A percentile compares a stretch with the other conserved stretches of the same genome.
phyloP scores from a whole-genome alignment of 2,113 vertebrate species.

The Dryoscopus gambensis region DNA sequence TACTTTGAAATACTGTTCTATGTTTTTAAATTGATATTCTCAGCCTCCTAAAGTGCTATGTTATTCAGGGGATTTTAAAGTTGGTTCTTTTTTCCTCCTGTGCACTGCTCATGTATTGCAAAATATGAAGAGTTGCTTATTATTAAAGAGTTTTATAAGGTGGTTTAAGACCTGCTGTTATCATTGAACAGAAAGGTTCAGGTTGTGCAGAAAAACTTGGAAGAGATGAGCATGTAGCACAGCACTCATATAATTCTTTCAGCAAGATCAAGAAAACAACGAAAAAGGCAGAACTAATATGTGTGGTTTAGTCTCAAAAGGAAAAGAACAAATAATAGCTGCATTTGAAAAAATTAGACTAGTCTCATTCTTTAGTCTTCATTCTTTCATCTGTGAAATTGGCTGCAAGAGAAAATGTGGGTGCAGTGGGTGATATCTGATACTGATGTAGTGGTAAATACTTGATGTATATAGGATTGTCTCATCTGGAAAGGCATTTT shows the following conservation, averaged over 20 bases:
- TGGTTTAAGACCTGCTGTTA: background rate
- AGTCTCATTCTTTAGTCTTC: background rate
- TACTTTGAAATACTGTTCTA: background rate
- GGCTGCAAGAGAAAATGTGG: background rate
- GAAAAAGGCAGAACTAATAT: background rate
- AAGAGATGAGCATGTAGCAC: background rate
- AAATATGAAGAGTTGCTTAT: background rate
- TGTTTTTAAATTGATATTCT: background rate
- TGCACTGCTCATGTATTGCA: background rate
- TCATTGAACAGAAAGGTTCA: background rate
- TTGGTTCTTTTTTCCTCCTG: background rate
- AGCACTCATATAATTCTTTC: background rate
- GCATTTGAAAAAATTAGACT: background rate
- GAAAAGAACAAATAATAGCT: background rate
- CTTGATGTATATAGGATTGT: background rate
- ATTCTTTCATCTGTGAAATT: background rate
- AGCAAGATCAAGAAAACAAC: background rate
- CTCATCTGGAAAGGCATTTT: background rate
- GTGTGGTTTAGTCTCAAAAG: background rate
- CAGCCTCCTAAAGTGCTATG: background rate
- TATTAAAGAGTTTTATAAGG: background rate
- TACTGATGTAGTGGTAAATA: background rate
- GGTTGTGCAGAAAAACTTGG: background rate
- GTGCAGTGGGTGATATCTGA: background rate
- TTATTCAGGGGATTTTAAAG: background rate